Percentiles rank a stretch among this genome's conserved stretches.
Evolutionary conservation across 2,888 invertebrate genomes (phyloP).

Genomic region (Pammene fasciana): DNA sequence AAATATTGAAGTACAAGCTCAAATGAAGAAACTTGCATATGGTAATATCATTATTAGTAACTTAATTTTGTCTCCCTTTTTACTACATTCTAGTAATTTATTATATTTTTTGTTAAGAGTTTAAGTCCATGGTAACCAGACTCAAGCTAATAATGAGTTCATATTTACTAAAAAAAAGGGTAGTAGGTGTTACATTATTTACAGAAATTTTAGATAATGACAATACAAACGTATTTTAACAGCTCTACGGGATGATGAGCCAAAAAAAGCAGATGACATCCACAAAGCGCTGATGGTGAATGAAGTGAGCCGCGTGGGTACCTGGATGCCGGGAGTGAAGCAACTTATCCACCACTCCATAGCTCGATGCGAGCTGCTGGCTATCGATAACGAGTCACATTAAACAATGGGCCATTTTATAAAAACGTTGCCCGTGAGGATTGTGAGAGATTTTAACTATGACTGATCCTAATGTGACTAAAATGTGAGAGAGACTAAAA

Average conservation of each 20-base stretch:
- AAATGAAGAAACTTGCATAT: constrained; percentile 79
- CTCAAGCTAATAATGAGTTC: too few relatives aligned
- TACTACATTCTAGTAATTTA: not conserved
- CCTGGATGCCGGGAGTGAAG: constrained; percentile 86
- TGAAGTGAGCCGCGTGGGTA: constrained; percentile 81
- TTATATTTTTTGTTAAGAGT: not conserved
- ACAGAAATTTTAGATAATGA: not conserved
- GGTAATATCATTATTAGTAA: constrained; percentile 63
- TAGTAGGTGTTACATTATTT: too few relatives aligned
- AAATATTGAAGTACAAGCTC: constrained; percentile 71
- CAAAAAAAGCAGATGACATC: constrained; percentile 81
- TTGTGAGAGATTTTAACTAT: too few relatives aligned
- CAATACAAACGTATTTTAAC: constrained; percentile 50
- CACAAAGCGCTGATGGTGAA: constrained; percentile 85
- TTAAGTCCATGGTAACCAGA: too few relatives aligned
- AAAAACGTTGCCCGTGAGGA: too few relatives aligned
- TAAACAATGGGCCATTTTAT: not conserved
- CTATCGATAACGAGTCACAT: constrained; percentile 67
- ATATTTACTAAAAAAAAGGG: too few relatives aligned
- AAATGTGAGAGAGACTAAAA: too few relatives aligned
- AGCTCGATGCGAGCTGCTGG: constrained; percentile 71
- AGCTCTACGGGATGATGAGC: constrained; percentile 80
- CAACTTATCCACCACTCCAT: constrained; percentile 81
- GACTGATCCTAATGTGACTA: too few relatives aligned
- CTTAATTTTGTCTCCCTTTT: not conserved